Conservation (phyloP, 1,140 invertebrate species). For the Drosophila funebris region DNA sequence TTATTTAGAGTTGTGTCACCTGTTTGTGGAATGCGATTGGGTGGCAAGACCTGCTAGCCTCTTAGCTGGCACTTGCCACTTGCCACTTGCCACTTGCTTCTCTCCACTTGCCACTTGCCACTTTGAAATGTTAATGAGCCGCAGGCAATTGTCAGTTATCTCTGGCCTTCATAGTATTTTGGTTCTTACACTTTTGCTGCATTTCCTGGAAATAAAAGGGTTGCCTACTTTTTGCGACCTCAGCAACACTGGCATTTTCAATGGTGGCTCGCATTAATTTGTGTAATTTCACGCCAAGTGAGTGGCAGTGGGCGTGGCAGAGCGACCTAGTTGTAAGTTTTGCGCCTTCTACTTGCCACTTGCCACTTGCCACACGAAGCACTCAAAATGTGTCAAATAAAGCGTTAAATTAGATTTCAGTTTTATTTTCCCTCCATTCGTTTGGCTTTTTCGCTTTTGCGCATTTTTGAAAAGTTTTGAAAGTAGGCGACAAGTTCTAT, state of each 20-base stretch:
- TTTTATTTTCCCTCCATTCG: constrained; percentile 21
- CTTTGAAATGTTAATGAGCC: constrained; percentile 74
- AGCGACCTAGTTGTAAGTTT: constrained; percentile 58
- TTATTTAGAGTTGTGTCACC: neutral
- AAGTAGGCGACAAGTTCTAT: constrained; percentile 5
- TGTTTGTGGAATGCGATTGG: constrained; percentile 23
- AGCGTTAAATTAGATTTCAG: constrained; percentile 72
- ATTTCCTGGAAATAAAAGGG: constrained; percentile 27
- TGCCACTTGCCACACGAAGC: constrained; percentile 40
- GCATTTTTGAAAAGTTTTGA: constrained; percentile 41
- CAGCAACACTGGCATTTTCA: neutral
- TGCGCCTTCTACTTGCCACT: constrained; percentile 7
- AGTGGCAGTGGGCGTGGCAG: constrained; percentile 42
- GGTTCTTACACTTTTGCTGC: constrained; percentile 44
- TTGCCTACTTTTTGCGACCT: constrained; percentile 10
- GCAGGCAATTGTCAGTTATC: constrained; percentile 70
- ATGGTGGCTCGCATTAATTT: constrained; percentile 32
- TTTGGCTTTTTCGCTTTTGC: neutral
- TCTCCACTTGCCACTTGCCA: constrained; percentile 7
- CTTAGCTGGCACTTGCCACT: constrained; percentile 50
- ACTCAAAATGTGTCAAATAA: constrained; percentile 74
- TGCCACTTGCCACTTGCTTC: constrained; percentile 2
- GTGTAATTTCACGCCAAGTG: constrained; percentile 57
- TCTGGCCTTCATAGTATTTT: constrained; percentile 37
- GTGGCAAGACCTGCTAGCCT: constrained; percentile 30